phyloP scores from a whole-genome alignment of 2,888 invertebrate genomes.

The Labia minor region DNA sequence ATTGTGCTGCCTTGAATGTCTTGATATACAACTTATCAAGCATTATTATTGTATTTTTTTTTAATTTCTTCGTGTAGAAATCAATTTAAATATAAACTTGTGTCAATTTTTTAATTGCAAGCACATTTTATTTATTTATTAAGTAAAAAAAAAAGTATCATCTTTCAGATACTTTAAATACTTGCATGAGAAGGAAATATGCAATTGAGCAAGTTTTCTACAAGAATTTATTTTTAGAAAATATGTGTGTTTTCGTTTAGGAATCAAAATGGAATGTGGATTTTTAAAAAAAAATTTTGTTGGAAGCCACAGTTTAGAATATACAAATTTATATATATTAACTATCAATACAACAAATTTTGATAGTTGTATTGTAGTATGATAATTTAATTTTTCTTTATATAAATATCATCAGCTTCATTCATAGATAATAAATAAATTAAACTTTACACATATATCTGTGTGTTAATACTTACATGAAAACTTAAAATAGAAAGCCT shows the following conservation, averaged over 20 bases:
- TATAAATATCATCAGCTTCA: too few relatives aligned
- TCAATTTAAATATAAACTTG: neutral
- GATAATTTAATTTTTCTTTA: too few relatives aligned
- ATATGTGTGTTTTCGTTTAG: neutral
- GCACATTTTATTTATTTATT: neutral
- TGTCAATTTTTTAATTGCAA: conserved; percentile 3
- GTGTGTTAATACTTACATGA: neutral
- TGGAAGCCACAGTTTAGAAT: conserved; percentile 13
- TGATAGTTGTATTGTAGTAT: too few relatives aligned
- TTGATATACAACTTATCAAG: neutral
- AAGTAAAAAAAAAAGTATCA: neutral
- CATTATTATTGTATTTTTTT: neutral
- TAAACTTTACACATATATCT: neutral
- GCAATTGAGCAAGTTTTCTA: conserved; percentile 3
- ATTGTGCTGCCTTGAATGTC: neutral
- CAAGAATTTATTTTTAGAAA: neutral
- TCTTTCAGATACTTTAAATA: neutral
- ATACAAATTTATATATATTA: neutral
- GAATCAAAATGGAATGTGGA: neutral
- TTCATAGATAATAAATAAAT: neutral
- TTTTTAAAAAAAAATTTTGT: neutral
- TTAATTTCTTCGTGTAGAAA: neutral
- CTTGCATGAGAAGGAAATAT: neutral
- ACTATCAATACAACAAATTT: too few relatives aligned
- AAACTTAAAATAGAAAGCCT: neutral